A percentile compares a stretch with the other conserved stretches of the same genome.
phyloP scores from a whole-genome alignment of 2,888 invertebrate species.

The Fragum fragum region DNA sequence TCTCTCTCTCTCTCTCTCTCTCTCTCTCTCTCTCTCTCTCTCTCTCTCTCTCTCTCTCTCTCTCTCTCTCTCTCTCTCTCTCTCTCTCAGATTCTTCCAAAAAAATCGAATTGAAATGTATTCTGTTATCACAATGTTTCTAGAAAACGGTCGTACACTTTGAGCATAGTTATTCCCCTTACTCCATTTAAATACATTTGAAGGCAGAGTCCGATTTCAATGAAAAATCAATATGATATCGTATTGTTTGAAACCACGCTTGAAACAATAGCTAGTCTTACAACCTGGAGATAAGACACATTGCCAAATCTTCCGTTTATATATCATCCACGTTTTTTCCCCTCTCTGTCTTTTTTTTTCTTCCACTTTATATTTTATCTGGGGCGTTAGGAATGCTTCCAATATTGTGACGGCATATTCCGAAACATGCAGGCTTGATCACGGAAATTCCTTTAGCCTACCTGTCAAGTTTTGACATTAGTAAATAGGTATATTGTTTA shows the following conservation, averaged over 20 bases:
- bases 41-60: too few relatives aligned
- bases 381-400: conserved; percentile 1
- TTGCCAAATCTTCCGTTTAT: neutral
- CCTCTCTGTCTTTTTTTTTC: neutral
- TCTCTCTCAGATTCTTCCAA: too few relatives aligned
- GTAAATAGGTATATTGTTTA: neutral
- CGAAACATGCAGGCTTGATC: neutral
- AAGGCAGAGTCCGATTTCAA: neutral
- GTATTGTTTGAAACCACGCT: neutral
- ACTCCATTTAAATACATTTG: too few relatives aligned
- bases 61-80: too few relatives aligned
- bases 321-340: neutral
- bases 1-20: too few relatives aligned
- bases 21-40: too few relatives aligned
- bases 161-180: too few relatives aligned
- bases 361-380: conserved; percentile 1
- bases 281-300: neutral
- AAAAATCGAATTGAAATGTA: too few relatives aligned
- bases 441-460: neutral
- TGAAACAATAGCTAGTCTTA: conserved; percentile 9
- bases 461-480: conserved; percentile 1
- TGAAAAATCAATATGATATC: conserved; percentile 12
- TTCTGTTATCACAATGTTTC: too few relatives aligned
- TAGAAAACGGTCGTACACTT: too few relatives aligned
- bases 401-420: conserved; percentile 16